These are phyloP conservation scores for Illadopsis cleaveri DNA, from an alignment of 2,113 vertebrate species.

Conservation along the genomic window DNA sequence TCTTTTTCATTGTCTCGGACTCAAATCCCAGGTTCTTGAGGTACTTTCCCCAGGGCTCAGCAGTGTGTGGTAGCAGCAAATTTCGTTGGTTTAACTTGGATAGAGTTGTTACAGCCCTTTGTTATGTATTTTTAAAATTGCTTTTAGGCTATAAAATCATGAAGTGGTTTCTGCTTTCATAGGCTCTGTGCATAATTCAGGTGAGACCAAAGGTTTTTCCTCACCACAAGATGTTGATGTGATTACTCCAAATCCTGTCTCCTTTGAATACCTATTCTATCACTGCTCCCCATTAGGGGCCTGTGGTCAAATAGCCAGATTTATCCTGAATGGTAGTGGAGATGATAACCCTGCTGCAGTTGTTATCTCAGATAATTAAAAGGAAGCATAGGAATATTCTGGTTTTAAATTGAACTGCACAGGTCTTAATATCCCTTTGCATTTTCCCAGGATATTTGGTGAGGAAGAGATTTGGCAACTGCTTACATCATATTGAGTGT, in stretches of 20 bases:
- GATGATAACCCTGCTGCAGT: not conserved
- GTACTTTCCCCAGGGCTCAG: conserved; percentile 59
- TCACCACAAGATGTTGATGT: conserved; percentile 44
- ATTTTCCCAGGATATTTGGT: not conserved
- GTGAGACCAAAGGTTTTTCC: conserved; percentile 53
- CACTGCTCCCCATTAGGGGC: not conserved
- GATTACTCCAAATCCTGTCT: conserved; percentile 41
- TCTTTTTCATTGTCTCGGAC: conserved; percentile 20
- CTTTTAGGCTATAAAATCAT: conserved; percentile 54
- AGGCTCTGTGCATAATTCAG: not conserved
- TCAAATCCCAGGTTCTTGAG: conserved; percentile 48
- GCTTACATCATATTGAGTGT: fast-evolving
- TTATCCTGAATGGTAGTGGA: not conserved
- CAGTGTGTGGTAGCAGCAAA: not conserved
- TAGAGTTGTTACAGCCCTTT: conserved; percentile 50
- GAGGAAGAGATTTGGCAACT: not conserved
- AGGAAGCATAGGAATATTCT: not conserved
- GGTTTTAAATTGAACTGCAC: not conserved
- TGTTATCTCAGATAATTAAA: not conserved
- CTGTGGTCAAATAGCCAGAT: conserved; percentile 15
- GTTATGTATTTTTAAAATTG: conserved; percentile 52
- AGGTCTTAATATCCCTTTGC: not conserved
- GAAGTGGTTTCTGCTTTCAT: conserved; percentile 45
- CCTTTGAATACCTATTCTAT: conserved; percentile 27
- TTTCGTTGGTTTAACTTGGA: conserved; percentile 56